These are phyloP conservation scores for Heterocephalus glaber DNA, from an alignment of 2,113 vertebrate species.

Conservation along the genomic window DNA sequence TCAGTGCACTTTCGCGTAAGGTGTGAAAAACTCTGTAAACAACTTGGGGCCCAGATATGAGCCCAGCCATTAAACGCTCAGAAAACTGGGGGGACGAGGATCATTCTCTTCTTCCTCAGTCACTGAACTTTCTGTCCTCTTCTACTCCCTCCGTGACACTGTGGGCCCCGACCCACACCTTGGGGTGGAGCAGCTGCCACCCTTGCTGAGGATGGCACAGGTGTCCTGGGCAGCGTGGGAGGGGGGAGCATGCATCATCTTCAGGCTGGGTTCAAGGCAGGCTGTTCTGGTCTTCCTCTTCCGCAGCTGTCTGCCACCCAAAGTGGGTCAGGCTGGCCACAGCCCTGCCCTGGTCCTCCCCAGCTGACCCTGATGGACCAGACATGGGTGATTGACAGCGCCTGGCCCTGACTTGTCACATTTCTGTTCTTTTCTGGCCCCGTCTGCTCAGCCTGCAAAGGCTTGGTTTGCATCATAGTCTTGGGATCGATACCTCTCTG, in stretches of 20 bases:
- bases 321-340: neutral
- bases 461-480: neutral
- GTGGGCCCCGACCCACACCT: neutral
- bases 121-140: neutral
- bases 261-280: neutral
- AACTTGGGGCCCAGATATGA: no score
- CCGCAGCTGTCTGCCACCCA: neutral
- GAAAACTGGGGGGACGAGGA: neutral
- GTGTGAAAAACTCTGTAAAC: neutral
- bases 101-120: neutral
- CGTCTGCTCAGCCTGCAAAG: neutral
- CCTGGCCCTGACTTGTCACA: neutral
- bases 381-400: neutral
- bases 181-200: neutral
- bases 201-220: no score
- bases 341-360: neutral
- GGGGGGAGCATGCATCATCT: neutral
- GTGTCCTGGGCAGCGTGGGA: neutral
- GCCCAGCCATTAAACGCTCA: neutral
- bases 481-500: neutral
- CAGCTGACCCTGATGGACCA: neutral
- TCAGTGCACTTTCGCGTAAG: neutral
- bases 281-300: neutral
- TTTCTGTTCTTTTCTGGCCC: neutral
- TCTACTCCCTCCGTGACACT: neutral